Conservation (phyloP, 2,797 vertebrate species). For the Coendou prehensilis region DNA sequence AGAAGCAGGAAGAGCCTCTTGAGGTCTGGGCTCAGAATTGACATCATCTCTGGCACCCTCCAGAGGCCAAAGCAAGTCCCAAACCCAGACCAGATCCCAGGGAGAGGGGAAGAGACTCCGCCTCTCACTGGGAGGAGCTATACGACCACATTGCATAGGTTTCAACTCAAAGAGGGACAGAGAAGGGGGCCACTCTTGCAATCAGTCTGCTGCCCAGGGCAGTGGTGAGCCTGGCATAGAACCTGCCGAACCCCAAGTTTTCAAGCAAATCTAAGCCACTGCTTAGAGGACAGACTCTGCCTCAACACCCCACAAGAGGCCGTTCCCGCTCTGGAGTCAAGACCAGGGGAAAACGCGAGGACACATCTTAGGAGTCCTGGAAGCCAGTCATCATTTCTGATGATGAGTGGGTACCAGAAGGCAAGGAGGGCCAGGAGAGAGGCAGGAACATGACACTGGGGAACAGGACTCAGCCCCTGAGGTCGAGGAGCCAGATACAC, state of each 20-base stretch:
- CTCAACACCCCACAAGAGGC: not conserved
- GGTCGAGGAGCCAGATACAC: not conserved
- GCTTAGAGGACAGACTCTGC: not conserved
- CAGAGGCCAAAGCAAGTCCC: not conserved
- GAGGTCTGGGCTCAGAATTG: not conserved
- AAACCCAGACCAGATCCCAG: not conserved
- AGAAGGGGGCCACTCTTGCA: not conserved
- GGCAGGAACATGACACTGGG: not conserved
- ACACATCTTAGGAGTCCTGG: not conserved
- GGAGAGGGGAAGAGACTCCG: not conserved
- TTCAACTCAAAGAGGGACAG: not conserved
- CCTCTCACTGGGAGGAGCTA: not conserved
- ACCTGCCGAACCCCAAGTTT: not conserved
- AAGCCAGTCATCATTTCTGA: conserved; percentile 8
- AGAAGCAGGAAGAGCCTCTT: not conserved
- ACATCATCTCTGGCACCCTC: not conserved
- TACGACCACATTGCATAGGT: not conserved
- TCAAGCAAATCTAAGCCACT: not conserved
- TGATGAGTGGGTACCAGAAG: not conserved
- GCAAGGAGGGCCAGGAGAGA: not conserved
- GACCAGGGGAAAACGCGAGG: not conserved
- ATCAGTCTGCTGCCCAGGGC: not conserved
- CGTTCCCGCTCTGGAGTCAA: not conserved
- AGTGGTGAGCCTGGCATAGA: not conserved
- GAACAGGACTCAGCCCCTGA: not conserved